A percentile compares a stretch with the other conserved stretches of the same genome.
These are phyloP conservation scores for Diplodus sargus DNA, from an alignment of 2,797 vertebrate species.

Conservation along the genomic window DNA sequence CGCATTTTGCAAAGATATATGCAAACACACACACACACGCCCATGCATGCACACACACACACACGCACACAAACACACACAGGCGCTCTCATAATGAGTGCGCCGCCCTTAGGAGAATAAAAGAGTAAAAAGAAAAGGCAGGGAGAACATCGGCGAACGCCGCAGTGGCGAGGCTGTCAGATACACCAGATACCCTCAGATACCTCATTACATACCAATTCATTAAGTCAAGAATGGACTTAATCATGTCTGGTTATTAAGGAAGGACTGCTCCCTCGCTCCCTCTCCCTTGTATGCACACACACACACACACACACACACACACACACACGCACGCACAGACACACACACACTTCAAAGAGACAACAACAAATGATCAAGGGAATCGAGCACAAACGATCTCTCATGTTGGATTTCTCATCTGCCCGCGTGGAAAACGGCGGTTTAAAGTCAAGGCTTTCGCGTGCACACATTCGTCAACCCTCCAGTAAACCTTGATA, in stretches of 20 bases:
- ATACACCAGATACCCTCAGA: slow-evolving; percentile 59
- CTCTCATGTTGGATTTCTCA: slow-evolving; percentile 57
- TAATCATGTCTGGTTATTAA: slow-evolving; percentile 69
- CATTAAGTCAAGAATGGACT: slow-evolving; percentile 74
- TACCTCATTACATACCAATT: slow-evolving; percentile 72
- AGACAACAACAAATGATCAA: slow-evolving; percentile 70
- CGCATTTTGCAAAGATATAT: slow-evolving; percentile 37
- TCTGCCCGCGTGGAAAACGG: slow-evolving; percentile 40
- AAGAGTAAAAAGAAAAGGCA: slow-evolving; percentile 42
- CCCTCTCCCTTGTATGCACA: neutral
- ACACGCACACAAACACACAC: slow-evolving; percentile 13
- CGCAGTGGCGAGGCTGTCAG: slow-evolving; percentile 57
- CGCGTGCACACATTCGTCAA: slow-evolving; percentile 35
- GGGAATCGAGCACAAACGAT: slow-evolving; percentile 63
- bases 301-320: slow-evolving; percentile 46
- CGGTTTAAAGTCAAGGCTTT: slow-evolving; percentile 59
- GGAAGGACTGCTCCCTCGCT: slow-evolving; percentile 34
- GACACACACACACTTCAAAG: slow-evolving; percentile 56
- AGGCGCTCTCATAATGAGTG: slow-evolving; percentile 18
- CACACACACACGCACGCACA: neutral
- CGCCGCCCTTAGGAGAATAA: slow-evolving; percentile 42
- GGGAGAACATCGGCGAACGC: slow-evolving; percentile 55
- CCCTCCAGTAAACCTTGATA: slow-evolving; percentile 30
- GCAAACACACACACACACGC: slow-evolving; percentile 20
- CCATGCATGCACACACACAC: slow-evolving; percentile 2